Base-by-base conservation (phyloP, 1,140 invertebrate genomes). In the Drosophila simulans region DNA sequence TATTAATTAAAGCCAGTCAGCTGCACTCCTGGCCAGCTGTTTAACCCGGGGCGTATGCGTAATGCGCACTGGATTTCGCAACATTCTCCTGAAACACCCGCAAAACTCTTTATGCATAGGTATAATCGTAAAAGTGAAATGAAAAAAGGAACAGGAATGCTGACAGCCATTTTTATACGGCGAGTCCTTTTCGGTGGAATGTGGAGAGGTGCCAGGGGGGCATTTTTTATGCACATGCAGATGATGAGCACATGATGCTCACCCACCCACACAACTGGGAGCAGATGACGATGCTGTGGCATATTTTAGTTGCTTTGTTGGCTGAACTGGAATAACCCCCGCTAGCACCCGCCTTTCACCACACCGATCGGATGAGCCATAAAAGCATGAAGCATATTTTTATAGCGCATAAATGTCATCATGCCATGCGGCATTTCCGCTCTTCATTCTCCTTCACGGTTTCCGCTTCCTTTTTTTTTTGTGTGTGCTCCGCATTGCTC, bases 381-480 rank as follows among this genome's bases (percentile, higher is more conserved):
- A 77, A 73, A 65, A 82, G 84, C 79, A 65, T 73, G 62, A 60
- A 88, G 71, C 83, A 86, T 88, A 88, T 80, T 88, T 88, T 88
- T 88, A 88, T 89, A 71, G 80, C 72, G 65, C 84, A 88, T 89
- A 80, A 88, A 88, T 88, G 84, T 77, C 83, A 88, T 89, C 82
- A 84, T 88, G 75, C 53, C 72, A 77, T 88, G 80, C 83, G 80
- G 72, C 46, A 77, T 80, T 83, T 83, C 49, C 48, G 51, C 15
- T 27, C 35, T 34, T 20, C n/a, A 20, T 54, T 20, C 25, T 37
- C 20, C 31, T 13, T 17, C 8, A 20, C 10, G 13, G 11, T 54
- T 31, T 31, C 31, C 31, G 31, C 31, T 31, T 57, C 8, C 15
- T 22, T 17, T 35, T 49, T 49, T 66, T 45, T 51, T 42, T 20